Percentiles rank a stretch among this genome's conserved stretches.
Evolutionary conservation across 1,140 invertebrate genomes (phyloP).

Genomic region (Drosophila baimaii): DNA sequence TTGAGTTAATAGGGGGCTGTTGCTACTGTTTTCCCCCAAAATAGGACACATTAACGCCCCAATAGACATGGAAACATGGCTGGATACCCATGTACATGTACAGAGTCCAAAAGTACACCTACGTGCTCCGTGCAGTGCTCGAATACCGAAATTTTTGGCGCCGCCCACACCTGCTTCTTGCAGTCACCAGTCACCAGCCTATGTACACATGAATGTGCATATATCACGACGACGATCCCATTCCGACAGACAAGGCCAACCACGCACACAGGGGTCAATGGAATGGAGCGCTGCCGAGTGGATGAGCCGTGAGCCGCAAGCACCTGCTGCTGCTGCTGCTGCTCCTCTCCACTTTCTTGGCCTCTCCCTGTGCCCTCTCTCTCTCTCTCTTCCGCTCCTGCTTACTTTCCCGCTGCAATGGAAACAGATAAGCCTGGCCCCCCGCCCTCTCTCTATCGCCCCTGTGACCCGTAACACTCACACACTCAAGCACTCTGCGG

Average conservation of each 20-base stretch:
- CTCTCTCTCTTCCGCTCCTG: not conserved
- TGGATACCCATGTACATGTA: not conserved
- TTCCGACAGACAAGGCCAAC: slow-evolving; percentile 57
- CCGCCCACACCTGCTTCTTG: slow-evolving; percentile 56
- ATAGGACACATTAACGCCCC: no score
- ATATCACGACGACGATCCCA: slow-evolving; percentile 15
- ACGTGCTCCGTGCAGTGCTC: slow-evolving; percentile 1
- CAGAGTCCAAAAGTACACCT: slow-evolving; percentile 1
- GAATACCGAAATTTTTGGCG: slow-evolving; percentile 35
- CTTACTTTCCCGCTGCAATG: slow-evolving; percentile 10
- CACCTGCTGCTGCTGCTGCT: slow-evolving; percentile 23
- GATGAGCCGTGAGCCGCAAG: slow-evolving; percentile 6
- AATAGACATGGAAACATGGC: no score
- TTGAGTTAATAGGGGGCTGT: not conserved
- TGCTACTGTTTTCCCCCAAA: not conserved
- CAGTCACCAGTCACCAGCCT: slow-evolving; percentile 13
- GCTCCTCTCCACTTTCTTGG: not conserved
- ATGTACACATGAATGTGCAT: not conserved
- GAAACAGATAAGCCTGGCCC: slow-evolving; percentile 38
- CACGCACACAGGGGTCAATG: slow-evolving; percentile 61
- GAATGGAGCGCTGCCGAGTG: slow-evolving; percentile 8
- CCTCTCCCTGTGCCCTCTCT: not conserved
- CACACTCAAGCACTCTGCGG: not conserved
- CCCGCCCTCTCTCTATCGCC: not conserved
- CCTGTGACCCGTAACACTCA: slow-evolving; percentile 6